Conservation (phyloP, 2,797 vertebrate genomes). For the Anomalospiza imberbis region DNA sequence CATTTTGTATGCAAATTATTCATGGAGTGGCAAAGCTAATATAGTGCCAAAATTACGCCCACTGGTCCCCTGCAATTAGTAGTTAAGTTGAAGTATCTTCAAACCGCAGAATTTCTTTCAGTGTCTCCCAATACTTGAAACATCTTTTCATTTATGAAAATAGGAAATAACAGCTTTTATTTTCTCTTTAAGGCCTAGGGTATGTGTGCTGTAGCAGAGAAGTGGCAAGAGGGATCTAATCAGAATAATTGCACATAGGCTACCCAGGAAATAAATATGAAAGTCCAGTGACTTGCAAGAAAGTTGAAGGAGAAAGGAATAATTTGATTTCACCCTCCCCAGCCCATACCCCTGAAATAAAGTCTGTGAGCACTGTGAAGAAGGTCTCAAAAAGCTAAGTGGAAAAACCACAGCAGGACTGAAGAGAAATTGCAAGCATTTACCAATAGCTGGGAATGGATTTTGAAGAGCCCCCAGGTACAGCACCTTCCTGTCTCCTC, state of each 20-base stretch:
- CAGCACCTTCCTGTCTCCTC: background rate
- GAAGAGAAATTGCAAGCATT: background rate
- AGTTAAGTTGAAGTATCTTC: conserved; percentile 80
- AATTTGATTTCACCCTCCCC: background rate
- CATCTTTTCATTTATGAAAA: conserved; percentile 71
- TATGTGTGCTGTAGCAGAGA: background rate
- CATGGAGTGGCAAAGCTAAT: conserved; percentile 99
- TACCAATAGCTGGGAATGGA: background rate
- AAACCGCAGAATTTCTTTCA: conserved; percentile 75
- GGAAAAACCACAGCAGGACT: background rate
- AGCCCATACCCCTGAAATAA: background rate
- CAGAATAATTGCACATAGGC: conserved; percentile 51
- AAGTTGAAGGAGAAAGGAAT: conserved; percentile 30
- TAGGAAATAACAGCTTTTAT: conserved; percentile 65
- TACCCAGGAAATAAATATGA: conserved; percentile 37
- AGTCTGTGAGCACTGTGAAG: background rate
- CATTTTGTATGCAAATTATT: conserved; percentile 99
- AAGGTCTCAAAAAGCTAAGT: background rate
- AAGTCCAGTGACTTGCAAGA: conserved; percentile 37
- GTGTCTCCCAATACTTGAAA: conserved; percentile 71
- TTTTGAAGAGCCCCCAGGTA: background rate
- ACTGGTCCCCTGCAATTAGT: conserved; percentile 83
- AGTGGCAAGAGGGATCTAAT: conserved; percentile 55
- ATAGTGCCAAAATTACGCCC: conserved; percentile 82
- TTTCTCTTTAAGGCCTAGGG: conserved; percentile 57